These are phyloP conservation scores for Hippoglossus hippoglossus DNA, from an alignment of 2,797 vertebrate genomes.

Conservation along the genomic window DNA sequence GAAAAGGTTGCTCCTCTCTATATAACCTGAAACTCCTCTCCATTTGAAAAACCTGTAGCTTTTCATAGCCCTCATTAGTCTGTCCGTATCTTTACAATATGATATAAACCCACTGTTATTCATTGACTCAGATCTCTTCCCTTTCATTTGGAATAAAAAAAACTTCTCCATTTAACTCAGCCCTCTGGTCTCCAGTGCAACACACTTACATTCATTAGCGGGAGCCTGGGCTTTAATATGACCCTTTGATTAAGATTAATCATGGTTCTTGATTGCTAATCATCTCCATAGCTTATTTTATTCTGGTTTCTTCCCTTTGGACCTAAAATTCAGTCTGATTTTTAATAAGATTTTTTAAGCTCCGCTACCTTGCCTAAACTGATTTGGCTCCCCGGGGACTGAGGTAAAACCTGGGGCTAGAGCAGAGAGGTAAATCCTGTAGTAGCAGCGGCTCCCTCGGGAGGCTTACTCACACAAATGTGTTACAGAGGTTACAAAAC, in stretches of 20 bases:
- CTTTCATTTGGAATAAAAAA: conserved; percentile 57
- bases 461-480: conserved; percentile 57
- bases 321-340: conserved; percentile 45
- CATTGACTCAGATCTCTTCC: conserved; percentile 49
- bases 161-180: conserved; percentile 41
- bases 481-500: conserved; percentile 56
- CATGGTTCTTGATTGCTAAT: conserved; percentile 67
- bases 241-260: conserved; percentile 76
- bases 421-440: conserved; percentile 44
- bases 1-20: conserved; percentile 9
- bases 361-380: conserved; percentile 35
- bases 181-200: conserved; percentile 42
- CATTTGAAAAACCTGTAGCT: conserved; percentile 16
- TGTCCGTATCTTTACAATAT: conserved; percentile 31
- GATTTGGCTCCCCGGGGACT: conserved; percentile 33
- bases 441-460: conserved; percentile 39
- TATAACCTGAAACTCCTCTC: conserved; percentile 5
- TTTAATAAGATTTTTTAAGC: conserved; percentile 49
- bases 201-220: conserved; percentile 61
- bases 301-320: conserved; percentile 46
- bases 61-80: conserved; percentile 12
- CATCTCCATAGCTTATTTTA: conserved; percentile 60
- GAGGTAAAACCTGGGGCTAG: conserved; percentile 47
- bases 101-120: conserved; percentile 45
- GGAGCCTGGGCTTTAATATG: conserved; percentile 59